Conservation (phyloP, 2,888 invertebrate genomes). For the Pristionchus mayeri region DNA sequence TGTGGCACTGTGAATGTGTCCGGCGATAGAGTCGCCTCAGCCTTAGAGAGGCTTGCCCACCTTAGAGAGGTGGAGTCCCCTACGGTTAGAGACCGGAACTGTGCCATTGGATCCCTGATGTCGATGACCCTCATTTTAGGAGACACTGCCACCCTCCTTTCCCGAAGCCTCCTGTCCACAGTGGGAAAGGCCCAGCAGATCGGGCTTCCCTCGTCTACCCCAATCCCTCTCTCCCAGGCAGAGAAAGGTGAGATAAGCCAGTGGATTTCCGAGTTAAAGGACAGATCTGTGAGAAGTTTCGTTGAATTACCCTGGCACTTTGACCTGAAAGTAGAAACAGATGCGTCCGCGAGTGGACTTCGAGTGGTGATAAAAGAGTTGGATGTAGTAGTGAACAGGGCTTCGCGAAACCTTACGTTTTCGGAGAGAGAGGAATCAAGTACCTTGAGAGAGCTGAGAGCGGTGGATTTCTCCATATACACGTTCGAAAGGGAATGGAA, state of each 20-base stretch:
- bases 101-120: neutral
- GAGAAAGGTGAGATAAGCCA: too few relatives aligned
- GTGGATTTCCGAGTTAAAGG: too few relatives aligned
- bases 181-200: too few relatives aligned
- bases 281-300: too few relatives aligned
- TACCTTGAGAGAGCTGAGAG: slow-evolving; percentile 6
- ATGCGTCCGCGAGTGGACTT: neutral
- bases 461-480: neutral
- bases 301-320: too few relatives aligned
- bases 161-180: too few relatives aligned
- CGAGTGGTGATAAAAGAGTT: neutral
- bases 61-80: neutral
- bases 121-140: too few relatives aligned
- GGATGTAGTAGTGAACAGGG: neutral
- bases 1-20: too few relatives aligned
- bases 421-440: neutral
- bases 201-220: neutral
- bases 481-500: neutral
- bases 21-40: too few relatives aligned
- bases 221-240: neutral
- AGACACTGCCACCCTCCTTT: too few relatives aligned
- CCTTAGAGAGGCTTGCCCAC: neutral
- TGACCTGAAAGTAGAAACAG: neutral
- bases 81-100: neutral
- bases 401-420: neutral